Evolutionary conservation across 2,888 invertebrate species (phyloP).

Genomic region (Cremastinae sp.): DNA sequence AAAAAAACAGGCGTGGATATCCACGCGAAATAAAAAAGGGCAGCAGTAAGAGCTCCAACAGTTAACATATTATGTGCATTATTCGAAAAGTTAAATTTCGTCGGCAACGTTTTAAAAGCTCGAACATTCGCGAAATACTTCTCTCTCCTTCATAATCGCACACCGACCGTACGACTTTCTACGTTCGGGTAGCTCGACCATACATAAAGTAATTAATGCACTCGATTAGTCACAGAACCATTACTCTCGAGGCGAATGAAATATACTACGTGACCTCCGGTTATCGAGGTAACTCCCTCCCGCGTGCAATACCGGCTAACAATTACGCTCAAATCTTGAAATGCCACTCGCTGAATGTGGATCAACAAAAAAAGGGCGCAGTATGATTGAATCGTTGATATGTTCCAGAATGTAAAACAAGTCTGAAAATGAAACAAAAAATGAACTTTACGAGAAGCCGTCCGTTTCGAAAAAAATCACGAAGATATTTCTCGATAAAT

Average conservation of each 20-base stretch:
- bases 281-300: conserved; percentile 20
- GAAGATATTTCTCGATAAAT: neutral
- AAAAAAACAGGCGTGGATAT: neutral
- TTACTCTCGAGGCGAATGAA: conserved; percentile 59
- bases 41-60: neutral
- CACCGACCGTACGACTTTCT: neutral
- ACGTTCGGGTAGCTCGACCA: conserved; percentile 2
- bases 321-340: conserved; percentile 41
- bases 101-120: conserved; percentile 30
- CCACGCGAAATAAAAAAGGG: neutral
- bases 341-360: neutral
- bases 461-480: neutral
- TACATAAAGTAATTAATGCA: conserved; percentile 55
- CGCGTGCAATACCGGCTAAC: conserved; percentile 31
- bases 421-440: no score
- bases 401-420: no score
- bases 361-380: conserved; percentile 4
- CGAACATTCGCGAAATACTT: conserved; percentile 2
- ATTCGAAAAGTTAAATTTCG: conserved; percentile 16
- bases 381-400: neutral
- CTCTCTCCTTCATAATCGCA: neutral
- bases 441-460: neutral
- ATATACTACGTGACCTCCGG: conserved; percentile 47
- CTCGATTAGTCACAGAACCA: conserved; percentile 56
- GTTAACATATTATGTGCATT: neutral